A percentile compares a stretch with the other conserved stretches of the same genome.
phyloP scores from a whole-genome alignment of 2,888 invertebrate genomes.

The Fissipunctia ypsillon region DNA sequence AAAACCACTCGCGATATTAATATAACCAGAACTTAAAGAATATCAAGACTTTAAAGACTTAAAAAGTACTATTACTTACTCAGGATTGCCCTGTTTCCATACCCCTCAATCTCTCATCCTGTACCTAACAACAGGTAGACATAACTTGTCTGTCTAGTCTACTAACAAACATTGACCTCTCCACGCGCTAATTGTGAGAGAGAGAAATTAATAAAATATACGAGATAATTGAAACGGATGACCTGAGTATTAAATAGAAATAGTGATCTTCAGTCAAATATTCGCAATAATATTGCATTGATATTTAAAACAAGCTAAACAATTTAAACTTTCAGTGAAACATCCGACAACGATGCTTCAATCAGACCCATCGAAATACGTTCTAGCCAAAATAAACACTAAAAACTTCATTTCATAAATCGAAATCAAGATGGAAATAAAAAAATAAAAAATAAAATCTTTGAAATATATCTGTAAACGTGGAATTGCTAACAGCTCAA shows the following conservation, averaged over 20 bases:
- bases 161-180: not conserved
- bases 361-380: not conserved
- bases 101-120: not conserved
- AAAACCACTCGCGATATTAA: too few relatives aligned
- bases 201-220: not conserved
- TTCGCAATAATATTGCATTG: not conserved
- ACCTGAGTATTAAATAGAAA: not conserved
- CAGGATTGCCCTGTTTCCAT: not conserved
- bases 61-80: too few relatives aligned
- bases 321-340: not conserved
- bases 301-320: not conserved
- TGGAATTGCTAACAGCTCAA: slow-evolving; percentile 44
- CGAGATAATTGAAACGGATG: not conserved
- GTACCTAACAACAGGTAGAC: not conserved
- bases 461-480: slow-evolving; percentile 15
- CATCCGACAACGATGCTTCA: not conserved
- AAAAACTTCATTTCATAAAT: not conserved
- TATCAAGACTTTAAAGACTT: not conserved
- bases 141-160: not conserved
- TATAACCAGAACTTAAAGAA: not conserved
- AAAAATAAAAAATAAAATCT: not conserved
- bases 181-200: not conserved
- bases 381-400: not conserved
- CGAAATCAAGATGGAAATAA: not conserved
- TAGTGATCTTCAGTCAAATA: too few relatives aligned